These are phyloP conservation scores for Drosophila gunungcola DNA, from an alignment of 1,140 invertebrate species.

Conservation along the genomic window DNA sequence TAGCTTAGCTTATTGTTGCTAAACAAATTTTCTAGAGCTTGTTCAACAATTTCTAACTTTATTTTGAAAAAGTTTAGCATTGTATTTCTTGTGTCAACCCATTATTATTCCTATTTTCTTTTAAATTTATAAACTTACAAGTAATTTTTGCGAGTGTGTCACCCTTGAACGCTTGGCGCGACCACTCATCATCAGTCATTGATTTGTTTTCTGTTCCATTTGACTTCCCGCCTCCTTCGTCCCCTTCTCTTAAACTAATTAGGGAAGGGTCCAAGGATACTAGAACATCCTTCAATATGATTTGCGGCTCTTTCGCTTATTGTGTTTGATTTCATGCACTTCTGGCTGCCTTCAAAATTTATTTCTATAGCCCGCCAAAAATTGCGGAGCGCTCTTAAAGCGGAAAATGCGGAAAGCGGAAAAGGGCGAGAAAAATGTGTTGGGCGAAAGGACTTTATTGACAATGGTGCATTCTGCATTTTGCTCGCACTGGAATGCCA, in stretches of 20 bases:
- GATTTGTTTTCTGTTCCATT: constrained; percentile 23
- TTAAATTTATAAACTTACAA: too few relatives aligned
- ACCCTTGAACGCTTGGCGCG: constrained; percentile 3
- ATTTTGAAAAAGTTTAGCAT: too few relatives aligned
- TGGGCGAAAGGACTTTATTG: constrained; percentile 28
- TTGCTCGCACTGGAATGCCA: constrained; percentile 36
- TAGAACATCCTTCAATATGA: constrained; percentile 14
- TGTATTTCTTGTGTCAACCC: too few relatives aligned
- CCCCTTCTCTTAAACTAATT: constrained; percentile 1
- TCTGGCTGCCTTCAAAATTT: constrained; percentile 17
- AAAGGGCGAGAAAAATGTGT: neutral
- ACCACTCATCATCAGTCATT: constrained; percentile 25
- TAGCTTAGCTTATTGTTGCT: too few relatives aligned
- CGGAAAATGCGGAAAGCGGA: neutral
- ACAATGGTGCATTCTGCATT: constrained; percentile 43
- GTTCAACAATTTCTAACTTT: too few relatives aligned
- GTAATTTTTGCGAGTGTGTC: neutral
- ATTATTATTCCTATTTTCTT: too few relatives aligned
- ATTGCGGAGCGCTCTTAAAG: constrained; percentile 18
- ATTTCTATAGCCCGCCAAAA: constrained; percentile 8
- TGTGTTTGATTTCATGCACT: constrained; percentile 29
- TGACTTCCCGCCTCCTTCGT: neutral
- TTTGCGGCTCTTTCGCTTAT: constrained; percentile 19
- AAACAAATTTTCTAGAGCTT: too few relatives aligned
- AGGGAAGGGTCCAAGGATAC: constrained; percentile 9